Percentiles rank a stretch among this genome's conserved stretches.
phyloP scores from a whole-genome alignment of 2,113 vertebrate species.

The Cavia aperea region DNA sequence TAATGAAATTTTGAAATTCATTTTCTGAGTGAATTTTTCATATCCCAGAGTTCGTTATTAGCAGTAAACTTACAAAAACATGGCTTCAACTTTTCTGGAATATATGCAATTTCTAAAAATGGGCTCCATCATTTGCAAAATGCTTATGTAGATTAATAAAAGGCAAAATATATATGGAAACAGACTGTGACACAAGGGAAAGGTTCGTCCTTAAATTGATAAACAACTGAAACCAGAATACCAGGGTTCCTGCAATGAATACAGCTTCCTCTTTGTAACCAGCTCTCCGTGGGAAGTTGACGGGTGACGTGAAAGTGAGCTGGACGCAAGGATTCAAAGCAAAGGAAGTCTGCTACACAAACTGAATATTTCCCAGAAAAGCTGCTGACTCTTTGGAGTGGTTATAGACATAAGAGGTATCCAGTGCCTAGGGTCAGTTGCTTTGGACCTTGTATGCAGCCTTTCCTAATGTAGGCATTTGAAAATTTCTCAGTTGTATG shows the following conservation, averaged over 20 bases:
- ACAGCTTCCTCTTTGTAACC: not conserved
- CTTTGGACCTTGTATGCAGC: not conserved
- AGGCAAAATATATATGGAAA: not conserved
- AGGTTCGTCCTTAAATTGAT: not conserved
- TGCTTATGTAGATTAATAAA: not conserved
- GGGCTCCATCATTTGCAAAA: not conserved
- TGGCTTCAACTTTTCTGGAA: not conserved
- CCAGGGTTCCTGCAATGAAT: not conserved
- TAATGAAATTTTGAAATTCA: not conserved
- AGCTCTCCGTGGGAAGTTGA: not conserved
- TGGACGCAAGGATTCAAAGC: not conserved
- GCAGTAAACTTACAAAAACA: not conserved
- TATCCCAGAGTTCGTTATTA: not conserved
- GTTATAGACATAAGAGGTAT: not conserved
- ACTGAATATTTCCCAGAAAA: not conserved
- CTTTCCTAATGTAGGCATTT: not conserved
- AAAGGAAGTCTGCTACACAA: not conserved
- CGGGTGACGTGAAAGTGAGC: not conserved
- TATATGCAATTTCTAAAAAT: not conserved
- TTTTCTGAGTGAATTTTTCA: not conserved
- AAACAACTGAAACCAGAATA: not conserved
- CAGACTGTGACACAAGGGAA: not conserved
- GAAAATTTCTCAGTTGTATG: not conserved
- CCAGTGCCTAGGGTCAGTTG: not conserved
- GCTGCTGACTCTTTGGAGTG: not conserved